These are phyloP conservation scores for Elachura formosa DNA, from an alignment of 2,113 vertebrate genomes.

Conservation along the genomic window DNA sequence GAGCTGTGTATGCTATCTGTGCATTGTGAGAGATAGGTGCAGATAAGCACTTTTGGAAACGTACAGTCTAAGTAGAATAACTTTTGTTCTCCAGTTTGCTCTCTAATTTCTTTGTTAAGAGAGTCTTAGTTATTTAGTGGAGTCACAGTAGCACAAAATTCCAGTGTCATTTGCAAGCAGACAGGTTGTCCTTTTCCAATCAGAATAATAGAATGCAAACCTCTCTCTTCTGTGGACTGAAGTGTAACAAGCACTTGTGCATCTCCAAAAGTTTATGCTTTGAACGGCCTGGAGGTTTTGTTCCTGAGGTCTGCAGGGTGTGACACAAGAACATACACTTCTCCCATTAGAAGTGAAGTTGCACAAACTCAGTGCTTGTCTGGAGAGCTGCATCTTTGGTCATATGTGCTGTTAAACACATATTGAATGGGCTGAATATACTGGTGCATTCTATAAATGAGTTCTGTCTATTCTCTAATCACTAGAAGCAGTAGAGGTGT, in stretches of 20 bases:
- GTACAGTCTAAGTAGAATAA: background rate
- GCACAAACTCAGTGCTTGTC: background rate
- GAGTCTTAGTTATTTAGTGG: background rate
- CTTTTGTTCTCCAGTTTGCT: background rate
- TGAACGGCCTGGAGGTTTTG: background rate
- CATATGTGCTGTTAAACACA: background rate
- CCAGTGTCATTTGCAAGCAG: background rate
- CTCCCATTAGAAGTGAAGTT: background rate
- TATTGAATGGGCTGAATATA: background rate
- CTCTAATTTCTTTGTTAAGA: background rate
- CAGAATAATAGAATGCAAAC: background rate
- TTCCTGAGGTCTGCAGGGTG: background rate
- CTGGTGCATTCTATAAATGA: background rate
- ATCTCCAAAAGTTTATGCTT: background rate
- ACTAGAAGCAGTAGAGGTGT: background rate
- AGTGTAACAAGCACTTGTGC: background rate
- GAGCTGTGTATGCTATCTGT: background rate
- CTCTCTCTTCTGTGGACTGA: background rate
- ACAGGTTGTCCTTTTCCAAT: background rate
- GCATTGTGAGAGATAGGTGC: background rate
- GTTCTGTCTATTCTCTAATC: background rate
- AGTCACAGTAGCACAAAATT: background rate
- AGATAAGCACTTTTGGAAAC: slow-evolving; percentile 2
- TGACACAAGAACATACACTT: background rate
- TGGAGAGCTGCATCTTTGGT: background rate